Percentiles rank a stretch among this genome's conserved stretches.
Evolutionary conservation across 2,888 invertebrate species (phyloP).

Genomic region (Agrochola lota): DNA sequence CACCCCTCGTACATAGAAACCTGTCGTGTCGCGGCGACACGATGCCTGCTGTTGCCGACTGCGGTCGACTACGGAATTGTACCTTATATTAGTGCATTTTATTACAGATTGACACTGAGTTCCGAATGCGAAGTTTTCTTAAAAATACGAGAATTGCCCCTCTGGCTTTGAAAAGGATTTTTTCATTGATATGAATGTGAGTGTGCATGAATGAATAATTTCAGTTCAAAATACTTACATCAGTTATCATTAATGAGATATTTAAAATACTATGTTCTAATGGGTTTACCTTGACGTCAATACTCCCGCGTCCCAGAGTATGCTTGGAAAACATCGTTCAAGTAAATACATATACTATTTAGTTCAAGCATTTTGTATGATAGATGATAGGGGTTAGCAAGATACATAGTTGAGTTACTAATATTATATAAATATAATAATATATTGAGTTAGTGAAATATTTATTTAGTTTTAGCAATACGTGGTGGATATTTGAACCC

Average conservation of each 20-base stretch:
- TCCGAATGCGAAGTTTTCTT: not conserved
- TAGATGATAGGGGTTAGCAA: conserved; percentile 1
- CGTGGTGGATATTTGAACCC: conserved; percentile 32
- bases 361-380: conserved; percentile 14
- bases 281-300: conserved; percentile 92
- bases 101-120: not conserved
- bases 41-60: too few species aligned
- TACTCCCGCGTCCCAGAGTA: conserved; percentile 90
- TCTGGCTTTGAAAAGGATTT: not conserved
- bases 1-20: too few species aligned
- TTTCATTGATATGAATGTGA: not conserved
- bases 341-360: conserved; percentile 45
- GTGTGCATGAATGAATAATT: conserved; percentile 28
- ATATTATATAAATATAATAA: not conserved
- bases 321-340: conserved; percentile 87
- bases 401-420: not conserved
- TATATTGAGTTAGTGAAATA: not conserved
- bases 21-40: too few species aligned
- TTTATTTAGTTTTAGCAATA: not conserved
- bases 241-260: conserved; percentile 46
- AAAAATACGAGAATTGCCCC: not conserved
- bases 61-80: too few species aligned
- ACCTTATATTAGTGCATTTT: not conserved
- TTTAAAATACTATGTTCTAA: conserved; percentile 58
- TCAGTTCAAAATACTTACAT: conserved; percentile 46